Percentiles rank a stretch among this genome's conserved stretches.
These are phyloP conservation scores for Cistogaster globosa DNA, from an alignment of 2,888 invertebrate genomes.

Conservation along the genomic window DNA sequence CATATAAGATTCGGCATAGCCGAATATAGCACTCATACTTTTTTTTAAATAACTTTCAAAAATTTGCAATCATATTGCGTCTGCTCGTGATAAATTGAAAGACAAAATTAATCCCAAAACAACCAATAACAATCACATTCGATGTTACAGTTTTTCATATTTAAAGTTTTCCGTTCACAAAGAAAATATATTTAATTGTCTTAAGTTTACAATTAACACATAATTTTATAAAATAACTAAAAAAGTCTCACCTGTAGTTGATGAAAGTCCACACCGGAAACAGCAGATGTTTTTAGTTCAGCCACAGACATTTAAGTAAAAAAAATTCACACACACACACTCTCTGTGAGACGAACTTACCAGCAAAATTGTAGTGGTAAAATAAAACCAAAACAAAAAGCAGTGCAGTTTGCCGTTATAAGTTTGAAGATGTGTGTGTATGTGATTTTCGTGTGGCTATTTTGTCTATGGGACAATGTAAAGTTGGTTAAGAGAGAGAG, in stretches of 20 bases:
- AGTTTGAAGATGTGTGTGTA: not conserved
- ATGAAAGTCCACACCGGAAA: slow-evolving; percentile 78
- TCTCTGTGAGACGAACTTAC: not conserved
- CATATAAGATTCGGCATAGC: too few species aligned
- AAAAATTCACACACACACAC: slow-evolving; percentile 2
- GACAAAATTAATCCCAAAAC: too few species aligned
- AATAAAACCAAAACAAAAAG: slow-evolving; percentile 22
- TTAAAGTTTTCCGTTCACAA: too few species aligned
- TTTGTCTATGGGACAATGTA: slow-evolving; percentile 14
- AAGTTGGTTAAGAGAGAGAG: not conserved
- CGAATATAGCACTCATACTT: too few species aligned
- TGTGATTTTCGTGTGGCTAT: not conserved
- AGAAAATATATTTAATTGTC: too few species aligned
- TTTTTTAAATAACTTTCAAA: too few species aligned
- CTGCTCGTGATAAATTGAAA: not conserved
- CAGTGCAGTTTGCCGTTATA: not conserved
- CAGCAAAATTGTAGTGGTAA: not conserved
- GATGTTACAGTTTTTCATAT: too few species aligned
- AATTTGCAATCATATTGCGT: too few species aligned
- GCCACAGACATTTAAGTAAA: slow-evolving; percentile 77
- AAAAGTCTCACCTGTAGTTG: slow-evolving; percentile 77
- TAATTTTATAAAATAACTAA: slow-evolving; percentile 1
- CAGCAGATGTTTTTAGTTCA: slow-evolving; percentile 78
- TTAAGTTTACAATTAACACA: not conserved
- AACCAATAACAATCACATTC: too few species aligned